Evolutionary conservation across 2,888 invertebrate species (phyloP), one percentile per base, ranked within the genome.

Genomic region (Harpagoxenus sublaevis): DNA sequence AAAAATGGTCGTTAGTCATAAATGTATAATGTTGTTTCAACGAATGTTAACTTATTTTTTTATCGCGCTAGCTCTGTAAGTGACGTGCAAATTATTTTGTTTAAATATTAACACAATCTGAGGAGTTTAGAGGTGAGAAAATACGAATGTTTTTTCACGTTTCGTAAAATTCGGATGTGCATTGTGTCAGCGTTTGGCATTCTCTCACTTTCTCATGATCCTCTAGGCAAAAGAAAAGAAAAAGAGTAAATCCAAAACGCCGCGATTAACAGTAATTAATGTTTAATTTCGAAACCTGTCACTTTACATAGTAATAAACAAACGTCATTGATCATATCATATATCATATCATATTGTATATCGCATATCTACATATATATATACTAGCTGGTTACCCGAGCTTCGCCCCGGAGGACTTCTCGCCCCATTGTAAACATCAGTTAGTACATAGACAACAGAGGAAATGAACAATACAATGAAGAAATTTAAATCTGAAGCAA

Each of bases 261-360:
- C 84, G 87, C 18, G 10, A 45, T 51, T 90, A 92, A 92, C 91
- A 90, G 91, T 91, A 89, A 91, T 92, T 91, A 91, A 91, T 93
- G 92, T 94, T n/a, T 94, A 94, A 94, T 94, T 94, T 93, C 93
- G 94, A 94, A 94, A 93, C 92, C 92, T 93, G 92, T 94, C 92
- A 93, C 93, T 94, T 93, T 94, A 94, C 94, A 94, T 93, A 93
- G 92, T 94, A 94, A 92, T 94, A 93, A 94, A 94, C 92, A 93
- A 94, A 93, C 90, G 90, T 93, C 92, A 92, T 94, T 94, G 93
- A 94, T 92, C 93, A 93, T 93, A 93, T 93, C 78, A 57, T 79
- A 79, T 79, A 70, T 79, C 78, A 70, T 79, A 79, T 79, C 57
- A 45, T 78, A 78, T 78, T 23, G 23, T 23, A 78, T 68, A 55